Percentiles rank a stretch among this genome's conserved stretches.
Conservation (phyloP, 2,113 vertebrate species). For the Anthoscopus minutus region DNA sequence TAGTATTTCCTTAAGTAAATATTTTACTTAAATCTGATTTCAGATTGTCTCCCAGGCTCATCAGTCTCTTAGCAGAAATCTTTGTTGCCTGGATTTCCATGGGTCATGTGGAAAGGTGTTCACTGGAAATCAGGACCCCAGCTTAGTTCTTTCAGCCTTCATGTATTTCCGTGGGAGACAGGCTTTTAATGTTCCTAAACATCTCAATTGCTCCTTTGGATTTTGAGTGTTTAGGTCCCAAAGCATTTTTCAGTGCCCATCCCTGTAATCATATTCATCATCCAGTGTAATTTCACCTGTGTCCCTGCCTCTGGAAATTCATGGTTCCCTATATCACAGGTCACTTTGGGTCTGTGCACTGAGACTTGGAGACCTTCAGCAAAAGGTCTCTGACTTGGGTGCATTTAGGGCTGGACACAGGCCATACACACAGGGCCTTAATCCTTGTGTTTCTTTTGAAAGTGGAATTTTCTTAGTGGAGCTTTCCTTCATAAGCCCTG, state of each 20-base stretch:
- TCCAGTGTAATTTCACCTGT: neutral
- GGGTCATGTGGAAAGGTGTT: neutral
- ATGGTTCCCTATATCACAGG: neutral
- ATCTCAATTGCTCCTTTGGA: neutral
- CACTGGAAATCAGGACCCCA: neutral
- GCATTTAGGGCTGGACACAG: neutral
- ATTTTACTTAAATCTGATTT: neutral
- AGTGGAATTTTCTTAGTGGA: neutral
- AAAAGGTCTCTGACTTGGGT: neutral
- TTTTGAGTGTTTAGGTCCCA: neutral
- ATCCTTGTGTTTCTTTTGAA: neutral
- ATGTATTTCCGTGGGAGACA: neutral
- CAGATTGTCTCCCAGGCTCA: neutral
- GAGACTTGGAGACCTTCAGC: neutral
- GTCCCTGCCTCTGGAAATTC: neutral
- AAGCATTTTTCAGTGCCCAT: neutral
- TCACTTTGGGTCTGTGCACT: neutral
- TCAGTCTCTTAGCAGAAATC: neutral
- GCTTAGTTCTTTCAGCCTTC: neutral
- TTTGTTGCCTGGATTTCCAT: neutral
- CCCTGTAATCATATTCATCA: neutral
- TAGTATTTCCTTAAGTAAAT: neutral
- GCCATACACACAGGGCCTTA: neutral
- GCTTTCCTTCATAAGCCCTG: neutral
- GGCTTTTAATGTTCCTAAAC: neutral